These are phyloP conservation scores for Dromococcyx pavoninus DNA, from an alignment of 2,797 vertebrate genomes.

Conservation along the genomic window DNA sequence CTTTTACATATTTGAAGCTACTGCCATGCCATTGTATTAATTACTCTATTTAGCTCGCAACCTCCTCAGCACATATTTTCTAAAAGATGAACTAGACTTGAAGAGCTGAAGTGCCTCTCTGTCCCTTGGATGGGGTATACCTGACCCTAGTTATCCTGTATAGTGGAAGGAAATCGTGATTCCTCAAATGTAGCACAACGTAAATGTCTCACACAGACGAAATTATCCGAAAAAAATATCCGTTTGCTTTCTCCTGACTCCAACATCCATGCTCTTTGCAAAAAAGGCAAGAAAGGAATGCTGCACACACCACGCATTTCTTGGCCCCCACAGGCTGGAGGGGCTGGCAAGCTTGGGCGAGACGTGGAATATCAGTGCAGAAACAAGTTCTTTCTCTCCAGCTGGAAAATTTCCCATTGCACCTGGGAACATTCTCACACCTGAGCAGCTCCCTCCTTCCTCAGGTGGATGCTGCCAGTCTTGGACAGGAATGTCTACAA, in stretches of 20 bases:
- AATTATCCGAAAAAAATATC: background rate
- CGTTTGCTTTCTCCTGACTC: background rate
- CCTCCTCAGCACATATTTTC: background rate
- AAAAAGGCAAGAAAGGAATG: background rate
- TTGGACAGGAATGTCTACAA: background rate
- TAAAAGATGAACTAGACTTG: background rate
- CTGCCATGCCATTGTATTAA: background rate
- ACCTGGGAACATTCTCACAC: background rate
- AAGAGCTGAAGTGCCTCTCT: background rate
- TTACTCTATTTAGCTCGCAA: background rate
- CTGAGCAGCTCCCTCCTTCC: background rate
- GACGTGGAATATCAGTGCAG: rapidly evolving
- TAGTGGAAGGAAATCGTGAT: background rate
- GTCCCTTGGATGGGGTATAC: background rate
- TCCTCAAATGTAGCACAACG: background rate
- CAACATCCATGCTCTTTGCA: background rate
- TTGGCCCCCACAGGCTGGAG: background rate
- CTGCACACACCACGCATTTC: rapidly evolving
- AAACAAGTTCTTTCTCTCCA: background rate
- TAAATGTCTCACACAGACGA: background rate
- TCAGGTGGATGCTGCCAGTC: background rate
- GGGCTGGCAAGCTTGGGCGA: rapidly evolving
- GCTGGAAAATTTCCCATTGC: rapidly evolving
- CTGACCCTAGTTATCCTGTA: background rate
- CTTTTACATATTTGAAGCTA: background rate